Base-by-base conservation (phyloP, 2,113 vertebrate species). In the Rhabdornis inornatus region DNA sequence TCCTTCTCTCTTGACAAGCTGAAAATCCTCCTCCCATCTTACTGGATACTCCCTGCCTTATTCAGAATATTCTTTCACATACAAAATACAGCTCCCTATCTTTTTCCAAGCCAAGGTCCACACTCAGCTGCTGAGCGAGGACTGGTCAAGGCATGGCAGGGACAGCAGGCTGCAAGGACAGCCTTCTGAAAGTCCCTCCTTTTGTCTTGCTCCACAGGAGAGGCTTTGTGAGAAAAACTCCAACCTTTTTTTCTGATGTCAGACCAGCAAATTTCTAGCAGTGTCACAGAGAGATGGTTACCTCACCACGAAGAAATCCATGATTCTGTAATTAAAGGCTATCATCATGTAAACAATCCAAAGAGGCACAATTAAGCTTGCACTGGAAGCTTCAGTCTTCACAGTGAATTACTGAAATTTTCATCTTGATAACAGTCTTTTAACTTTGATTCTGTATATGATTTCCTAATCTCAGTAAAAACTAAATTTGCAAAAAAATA, bases 91-190 rank as follows among this genome's bases (percentile, higher is more conserved):
- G 49, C 13, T 70, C 15, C 8, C 15, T 50, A 1, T 52, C 65
- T 66, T 92, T 55, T 27, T 84, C 13, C 78, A 56, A 31, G 20
- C 6, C 44, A n/a, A 79, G 28, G 28, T 68, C 37, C 57, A 53
- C 28, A 35, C 45, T 69, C 17, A 15, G 40, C 25, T 85, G 45
- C 33, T 42, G 13, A 45, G 30, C 0, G 0, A 16, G 37, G 27
- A 64, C 56, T 3, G 8, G 28, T 35, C 0, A 2, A 63, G 52
- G 24, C n/a, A 25, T 2, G 8, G 25, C 39, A 64, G 37, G 22
- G 27, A 45, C 1, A 5, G 35, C 35, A 68, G 35, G 13, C 1
- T 5, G 27, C 16, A 20, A 52, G 15, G 7, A 13, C 25, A 84
- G 35, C 47, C 40, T 60, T 59, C 21, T 84, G 27, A 75, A 78